Evolutionary conservation across 2,888 invertebrate genomes (phyloP).

Genomic region (Scrobipalpa atriplicella): DNA sequence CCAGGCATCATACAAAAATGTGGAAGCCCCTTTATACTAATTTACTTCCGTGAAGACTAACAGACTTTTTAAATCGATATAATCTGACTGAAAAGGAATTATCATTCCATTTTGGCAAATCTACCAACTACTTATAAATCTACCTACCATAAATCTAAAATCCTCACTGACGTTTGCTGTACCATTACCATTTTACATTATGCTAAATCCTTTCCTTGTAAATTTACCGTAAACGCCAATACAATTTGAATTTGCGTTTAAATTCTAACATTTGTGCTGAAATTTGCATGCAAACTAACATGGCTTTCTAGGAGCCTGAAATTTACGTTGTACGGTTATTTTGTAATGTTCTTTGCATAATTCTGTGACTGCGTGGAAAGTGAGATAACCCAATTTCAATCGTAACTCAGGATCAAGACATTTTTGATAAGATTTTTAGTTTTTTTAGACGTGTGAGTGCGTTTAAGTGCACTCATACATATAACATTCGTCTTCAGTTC

Average conservation of each 20-base stretch:
- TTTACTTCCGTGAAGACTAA: too few relatives aligned
- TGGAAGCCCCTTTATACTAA: too few relatives aligned
- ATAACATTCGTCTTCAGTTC: too few relatives aligned
- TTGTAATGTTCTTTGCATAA: not conserved
- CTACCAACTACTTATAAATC: not conserved
- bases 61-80: not conserved
- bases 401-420: too few relatives aligned
- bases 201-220: not conserved
- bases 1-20: too few relatives aligned
- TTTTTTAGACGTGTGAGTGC: not conserved
- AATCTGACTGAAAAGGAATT: not conserved
- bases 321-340: conserved; percentile 2
- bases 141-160: not conserved
- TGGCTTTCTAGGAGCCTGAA: not conserved
- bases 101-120: not conserved
- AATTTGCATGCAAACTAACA: conserved; percentile 28
- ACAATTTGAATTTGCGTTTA: conserved; percentile 20
- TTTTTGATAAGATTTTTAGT: not conserved
- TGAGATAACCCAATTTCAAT: not conserved
- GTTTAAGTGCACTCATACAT: not conserved
- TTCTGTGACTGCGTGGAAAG: not conserved
- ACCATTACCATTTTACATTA: conserved; percentile 11
- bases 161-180: not conserved
- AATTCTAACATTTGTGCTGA: conserved; percentile 10
- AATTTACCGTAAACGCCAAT: conserved; percentile 11